A percentile compares a stretch with the other conserved stretches of the same genome.
phyloP scores from a whole-genome alignment of 2,888 invertebrate genomes.

The Pandemis corylana region DNA sequence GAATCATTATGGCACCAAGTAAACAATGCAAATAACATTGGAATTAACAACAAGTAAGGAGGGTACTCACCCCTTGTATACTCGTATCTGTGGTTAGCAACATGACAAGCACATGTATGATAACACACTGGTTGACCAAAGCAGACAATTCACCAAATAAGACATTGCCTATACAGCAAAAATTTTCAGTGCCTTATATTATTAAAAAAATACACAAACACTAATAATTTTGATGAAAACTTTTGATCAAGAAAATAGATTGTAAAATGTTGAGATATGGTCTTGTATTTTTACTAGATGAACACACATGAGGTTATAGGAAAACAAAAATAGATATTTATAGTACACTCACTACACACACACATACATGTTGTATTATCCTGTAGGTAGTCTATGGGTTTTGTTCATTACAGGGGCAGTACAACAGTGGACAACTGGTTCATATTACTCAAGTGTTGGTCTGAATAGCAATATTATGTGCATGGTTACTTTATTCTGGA shows the following conservation, averaged over 20 bases:
- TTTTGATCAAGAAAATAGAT: slow-evolving; percentile 37
- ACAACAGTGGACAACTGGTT: slow-evolving; percentile 6
- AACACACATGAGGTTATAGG: slow-evolving; percentile 42
- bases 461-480: slow-evolving; percentile 48
- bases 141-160: slow-evolving; percentile 54
- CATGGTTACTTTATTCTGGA: slow-evolving; percentile 63
- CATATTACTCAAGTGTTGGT: slow-evolving; percentile 19
- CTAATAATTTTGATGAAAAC: slow-evolving; percentile 23
- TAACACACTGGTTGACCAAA: slow-evolving; percentile 35
- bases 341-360: slow-evolving; percentile 41
- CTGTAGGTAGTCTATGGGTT: slow-evolving; percentile 33
- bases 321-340: slow-evolving; percentile 39
- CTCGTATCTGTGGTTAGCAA: slow-evolving; percentile 31
- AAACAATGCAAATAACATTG: slow-evolving; percentile 48
- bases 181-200: slow-evolving; percentile 40
- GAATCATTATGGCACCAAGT: slow-evolving; percentile 68
- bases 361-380: slow-evolving; percentile 35
- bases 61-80: slow-evolving; percentile 33
- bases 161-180: slow-evolving; percentile 56
- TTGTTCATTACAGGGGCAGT: slow-evolving; percentile 15
- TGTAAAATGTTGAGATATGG: slow-evolving; percentile 38
- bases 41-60: slow-evolving; percentile 37
- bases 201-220: slow-evolving; percentile 37
- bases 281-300: slow-evolving; percentile 41
- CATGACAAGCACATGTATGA: slow-evolving; percentile 16